These are phyloP conservation scores for Gortyna flavago DNA, from an alignment of 2,888 invertebrate species.

Conservation along the genomic window DNA sequence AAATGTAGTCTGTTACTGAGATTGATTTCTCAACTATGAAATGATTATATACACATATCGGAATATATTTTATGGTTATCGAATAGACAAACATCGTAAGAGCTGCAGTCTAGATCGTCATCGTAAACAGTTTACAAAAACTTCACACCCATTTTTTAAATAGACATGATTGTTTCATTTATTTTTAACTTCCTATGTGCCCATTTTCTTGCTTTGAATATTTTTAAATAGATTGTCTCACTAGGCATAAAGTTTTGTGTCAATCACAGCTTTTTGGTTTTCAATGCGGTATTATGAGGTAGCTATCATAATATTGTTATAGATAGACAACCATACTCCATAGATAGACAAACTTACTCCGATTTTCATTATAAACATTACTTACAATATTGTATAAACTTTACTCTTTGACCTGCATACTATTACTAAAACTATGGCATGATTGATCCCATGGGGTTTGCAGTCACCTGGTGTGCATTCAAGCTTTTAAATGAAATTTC, in stretches of 20 bases:
- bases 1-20: background rate
- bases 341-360: constrained; percentile 7
- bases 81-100: background rate
- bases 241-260: background rate
- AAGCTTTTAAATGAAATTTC: background rate
- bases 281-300: no score
- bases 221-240: background rate
- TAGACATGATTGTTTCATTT: background rate
- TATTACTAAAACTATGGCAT: background rate
- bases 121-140: background rate
- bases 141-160: background rate
- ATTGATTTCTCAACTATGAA: background rate
- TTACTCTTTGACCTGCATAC: background rate
- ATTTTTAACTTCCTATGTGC: background rate
- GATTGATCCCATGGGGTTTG: background rate
- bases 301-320: constrained; percentile 13
- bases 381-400: background rate
- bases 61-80: background rate
- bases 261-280: background rate
- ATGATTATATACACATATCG: background rate
- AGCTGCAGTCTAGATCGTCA: background rate
- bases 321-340: constrained; percentile 2
- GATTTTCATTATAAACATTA: constrained; percentile 6
- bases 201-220: background rate
- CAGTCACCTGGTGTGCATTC: background rate